These are phyloP conservation scores for Eptesicus fuscus DNA, from an alignment of 2,113 vertebrate genomes.

Conservation along the genomic window DNA sequence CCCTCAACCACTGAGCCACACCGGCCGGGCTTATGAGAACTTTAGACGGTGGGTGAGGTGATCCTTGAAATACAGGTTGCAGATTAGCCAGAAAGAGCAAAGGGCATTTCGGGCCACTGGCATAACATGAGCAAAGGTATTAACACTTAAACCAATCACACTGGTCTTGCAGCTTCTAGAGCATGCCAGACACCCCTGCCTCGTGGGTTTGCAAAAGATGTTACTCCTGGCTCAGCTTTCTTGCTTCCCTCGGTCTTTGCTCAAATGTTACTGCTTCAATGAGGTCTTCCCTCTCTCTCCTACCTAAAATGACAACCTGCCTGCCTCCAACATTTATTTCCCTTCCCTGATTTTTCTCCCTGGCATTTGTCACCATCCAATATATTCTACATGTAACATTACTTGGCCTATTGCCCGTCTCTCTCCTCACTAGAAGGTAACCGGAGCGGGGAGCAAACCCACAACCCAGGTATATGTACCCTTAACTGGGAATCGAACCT, in stretches of 20 bases:
- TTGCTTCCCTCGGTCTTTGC: neutral
- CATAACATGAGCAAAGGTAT: neutral
- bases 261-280: neutral
- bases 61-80: neutral
- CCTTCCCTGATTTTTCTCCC: neutral
- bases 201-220: neutral
- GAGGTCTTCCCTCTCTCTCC: neutral
- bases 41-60: neutral
- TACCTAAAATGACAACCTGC: conserved; percentile 2
- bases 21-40: neutral
- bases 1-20: too few relatives aligned
- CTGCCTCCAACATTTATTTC: conserved; percentile 10
- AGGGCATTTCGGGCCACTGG: neutral
- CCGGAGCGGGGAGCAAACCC: neutral
- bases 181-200: neutral
- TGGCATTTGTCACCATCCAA: neutral
- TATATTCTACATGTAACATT: neutral
- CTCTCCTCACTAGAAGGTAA: neutral
- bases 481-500: too few relatives aligned
- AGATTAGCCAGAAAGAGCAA: neutral
- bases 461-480: too few relatives aligned
- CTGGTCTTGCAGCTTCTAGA: neutral
- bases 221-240: neutral
- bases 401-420: neutral
- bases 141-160: neutral